Base-by-base conservation (phyloP, 1,140 invertebrate species). In the Pseudomyrmex gracilis region DNA sequence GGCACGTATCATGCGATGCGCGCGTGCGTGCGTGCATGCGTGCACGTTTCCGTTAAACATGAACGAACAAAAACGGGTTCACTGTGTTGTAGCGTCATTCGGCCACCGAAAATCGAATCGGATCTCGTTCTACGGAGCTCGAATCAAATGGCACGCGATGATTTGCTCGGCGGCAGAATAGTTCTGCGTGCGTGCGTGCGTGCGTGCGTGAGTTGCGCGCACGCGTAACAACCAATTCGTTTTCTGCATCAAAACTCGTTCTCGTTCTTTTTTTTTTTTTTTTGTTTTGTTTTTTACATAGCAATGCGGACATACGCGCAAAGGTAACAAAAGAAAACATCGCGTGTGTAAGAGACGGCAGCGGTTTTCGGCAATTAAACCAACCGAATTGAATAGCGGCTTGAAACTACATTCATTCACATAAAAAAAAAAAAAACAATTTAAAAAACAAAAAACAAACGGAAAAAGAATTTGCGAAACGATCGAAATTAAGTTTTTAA, bases 21-120 rank as follows among this genome's bases (percentile, higher is more conserved):
- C 55, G 60, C 51, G 53, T 53, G 53, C 73, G 51, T 63, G 57
- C 58, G 53, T 77, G 60, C 51, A 53, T 45, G 45, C 73, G 51
- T 63, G 83, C 45, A 67, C 78, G 10, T 80, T 74, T 55, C 22
- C 60, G 47, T 70, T 47, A 55, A 24, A 49, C 47, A 70, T 71
- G 57, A 76, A 82, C 51, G 70, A 83, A 74, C 34, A 80, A 51
- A 55, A 61, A 82, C 83, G 84, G 24, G 34, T 60, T 67, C 77
- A 43, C 64, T 86, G 58, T 12, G 64, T 34, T 34, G 34, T 34
- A 34, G 0, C 8, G 76, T 66, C 70, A 61, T 82, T 77, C 84
- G 45, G 60, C 60, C 47, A 3, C 63, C 58, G 73, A 67, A 34
- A 34, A 49, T 43, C 63, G 68, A 73, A 85, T 73, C 76, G 76